Base-by-base conservation (phyloP, 2,797 vertebrate genomes). In the Anguilla anguilla region DNA sequence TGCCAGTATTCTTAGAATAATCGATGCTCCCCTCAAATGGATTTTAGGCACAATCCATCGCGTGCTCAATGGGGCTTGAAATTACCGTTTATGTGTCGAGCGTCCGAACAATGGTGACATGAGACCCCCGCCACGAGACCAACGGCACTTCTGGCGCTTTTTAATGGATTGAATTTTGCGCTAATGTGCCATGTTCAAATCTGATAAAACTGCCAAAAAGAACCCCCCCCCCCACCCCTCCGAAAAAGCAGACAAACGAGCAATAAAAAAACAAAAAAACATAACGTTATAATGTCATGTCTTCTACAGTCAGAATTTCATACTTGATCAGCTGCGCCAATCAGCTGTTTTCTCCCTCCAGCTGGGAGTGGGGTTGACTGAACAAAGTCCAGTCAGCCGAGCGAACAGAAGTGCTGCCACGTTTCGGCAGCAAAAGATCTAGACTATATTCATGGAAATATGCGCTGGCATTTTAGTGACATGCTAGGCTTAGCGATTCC, bases 41-140 rank as follows among this genome's bases (percentile, higher is more conserved):
- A 92, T 94, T 94, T 94, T 91, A 88, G 88, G 85, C 90, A 91
- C 95, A 94, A 96, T 96, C 95, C 94, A 94, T 96, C 94, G 94
- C 93, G 91, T 90, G 94, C 92, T 95, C 94, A 96, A 96, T 95
- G 94, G 93, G 94, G 95, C 96, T 94, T 96, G 94, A 96, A 96
- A 96, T 96, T 91, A 91, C 91, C 94, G 91, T 94, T 95, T 95
- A 93, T 93, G 92, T 89, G 94, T 91, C 93, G 74, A 91, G 94
- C 89, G 74, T 91, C 92, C 91, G 93, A 95, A 96, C 96, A 96
- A 96, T 94, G 89, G 94, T 86, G 89, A 92, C 92, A 94, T 79
- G 46, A 92, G 91, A 93, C 92, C 91, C 95, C 95, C 72, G 89
- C 93, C 92, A 94, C 83, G 93, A 92, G 93, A 93, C 93, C 93